Evolutionary conservation across 1,140 invertebrate species (phyloP).

Genomic region (Scaptomyza pallida): DNA sequence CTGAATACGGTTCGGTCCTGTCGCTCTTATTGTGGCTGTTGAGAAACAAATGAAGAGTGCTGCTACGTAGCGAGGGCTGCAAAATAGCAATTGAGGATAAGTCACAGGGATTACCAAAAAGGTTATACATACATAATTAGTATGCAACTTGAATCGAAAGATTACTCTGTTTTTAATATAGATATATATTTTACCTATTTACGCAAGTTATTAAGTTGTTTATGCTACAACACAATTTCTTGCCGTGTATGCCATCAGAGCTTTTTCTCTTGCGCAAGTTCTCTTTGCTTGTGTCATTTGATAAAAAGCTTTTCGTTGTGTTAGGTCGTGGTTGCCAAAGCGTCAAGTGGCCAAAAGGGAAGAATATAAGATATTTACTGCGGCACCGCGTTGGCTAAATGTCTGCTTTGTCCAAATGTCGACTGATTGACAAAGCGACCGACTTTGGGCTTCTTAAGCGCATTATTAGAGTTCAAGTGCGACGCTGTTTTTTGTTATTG

Average conservation of each 20-base stretch:
- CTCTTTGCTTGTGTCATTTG: slow-evolving; percentile 5
- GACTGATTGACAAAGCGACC: slow-evolving; percentile 39
- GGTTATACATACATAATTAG: too few species aligned
- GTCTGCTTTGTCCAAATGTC: slow-evolving; percentile 34
- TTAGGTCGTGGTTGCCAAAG: slow-evolving; percentile 64
- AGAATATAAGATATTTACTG: slow-evolving; percentile 25
- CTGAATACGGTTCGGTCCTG: slow-evolving; percentile 49
- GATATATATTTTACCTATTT: too few species aligned
- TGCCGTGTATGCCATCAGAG: slow-evolving; percentile 1
- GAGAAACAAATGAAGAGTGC: not conserved
- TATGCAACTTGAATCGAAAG: not conserved
- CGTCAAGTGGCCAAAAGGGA: slow-evolving; percentile 5
- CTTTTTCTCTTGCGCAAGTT: slow-evolving; percentile 19
- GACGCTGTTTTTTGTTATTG: not conserved
- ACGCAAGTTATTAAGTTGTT: too few species aligned
- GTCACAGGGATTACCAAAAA: too few species aligned
- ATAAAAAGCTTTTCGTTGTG: slow-evolving; percentile 66
- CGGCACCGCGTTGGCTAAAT: slow-evolving; percentile 18
- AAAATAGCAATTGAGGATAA: not conserved
- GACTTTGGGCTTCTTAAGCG: slow-evolving; percentile 53
- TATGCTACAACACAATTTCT: slow-evolving; percentile 9
- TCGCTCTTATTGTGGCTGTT: slow-evolving; percentile 5
- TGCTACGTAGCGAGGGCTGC: slow-evolving; percentile 4
- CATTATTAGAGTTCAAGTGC: slow-evolving; percentile 64
- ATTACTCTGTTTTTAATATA: not conserved